Percentiles rank a stretch among this genome's conserved stretches.
Evolutionary conservation across 1,140 invertebrate genomes (phyloP).

Genomic region (Latrodectus geometricus): DNA sequence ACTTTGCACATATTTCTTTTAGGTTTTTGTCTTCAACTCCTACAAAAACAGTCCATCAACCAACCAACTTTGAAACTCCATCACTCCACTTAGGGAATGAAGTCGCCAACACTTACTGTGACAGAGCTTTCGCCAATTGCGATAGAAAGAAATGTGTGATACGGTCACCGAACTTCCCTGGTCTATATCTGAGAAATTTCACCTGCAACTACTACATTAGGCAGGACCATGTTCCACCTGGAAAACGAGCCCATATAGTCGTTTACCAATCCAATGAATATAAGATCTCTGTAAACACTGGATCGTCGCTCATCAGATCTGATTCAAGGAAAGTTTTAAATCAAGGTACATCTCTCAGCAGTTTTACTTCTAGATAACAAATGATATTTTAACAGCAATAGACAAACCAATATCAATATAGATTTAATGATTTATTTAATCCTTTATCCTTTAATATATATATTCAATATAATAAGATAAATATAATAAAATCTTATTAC

Average conservation of each 20-base stretch:
- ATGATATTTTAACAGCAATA: too few relatives aligned
- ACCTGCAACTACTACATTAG: conserved; percentile 62
- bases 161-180: conserved; percentile 63
- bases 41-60: not conserved
- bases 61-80: not conserved
- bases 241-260: conserved; percentile 57
- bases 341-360: not conserved
- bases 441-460: too few relatives aligned
- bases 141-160: conserved; percentile 61
- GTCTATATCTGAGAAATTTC: conserved; percentile 63
- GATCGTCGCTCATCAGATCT: conserved; percentile 27
- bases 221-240: conserved; percentile 54
- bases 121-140: conserved; percentile 61
- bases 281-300: conserved; percentile 63
- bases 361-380: not conserved
- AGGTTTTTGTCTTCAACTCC: conserved; percentile 34
- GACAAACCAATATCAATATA: too few relatives aligned
- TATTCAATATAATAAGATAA: too few relatives aligned
- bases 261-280: conserved; percentile 63
- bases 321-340: conserved; percentile 42
- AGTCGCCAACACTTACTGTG: conserved; percentile 54
- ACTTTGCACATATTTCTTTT: conserved; percentile 6
- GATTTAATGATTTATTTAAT: too few relatives aligned
- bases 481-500: too few relatives aligned
- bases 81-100: conserved; percentile 32